Percentiles rank a stretch among this genome's conserved stretches.
Conservation (phyloP, 1,140 invertebrate genomes). For the Linepithema humile region DNA sequence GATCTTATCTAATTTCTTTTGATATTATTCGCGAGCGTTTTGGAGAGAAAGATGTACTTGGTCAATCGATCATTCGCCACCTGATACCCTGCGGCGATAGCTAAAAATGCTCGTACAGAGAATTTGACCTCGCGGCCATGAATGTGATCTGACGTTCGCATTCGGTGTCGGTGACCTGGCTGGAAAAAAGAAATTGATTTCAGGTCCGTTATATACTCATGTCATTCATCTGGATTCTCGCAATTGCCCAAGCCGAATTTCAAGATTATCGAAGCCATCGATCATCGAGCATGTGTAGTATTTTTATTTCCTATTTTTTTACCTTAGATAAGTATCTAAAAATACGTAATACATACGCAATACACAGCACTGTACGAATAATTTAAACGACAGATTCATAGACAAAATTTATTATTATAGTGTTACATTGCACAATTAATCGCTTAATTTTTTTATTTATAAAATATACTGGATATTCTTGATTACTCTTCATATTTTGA, state of each 20-base stretch:
- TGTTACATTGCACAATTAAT: background rate
- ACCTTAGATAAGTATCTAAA: background rate
- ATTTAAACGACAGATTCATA: conserved; percentile 16
- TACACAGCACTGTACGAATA: too few species aligned
- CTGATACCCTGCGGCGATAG: background rate
- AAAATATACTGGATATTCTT: background rate
- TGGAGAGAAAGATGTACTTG: background rate
- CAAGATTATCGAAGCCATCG: background rate
- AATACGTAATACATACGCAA: background rate
- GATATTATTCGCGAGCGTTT: background rate
- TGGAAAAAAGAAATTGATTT: background rate
- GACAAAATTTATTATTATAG: background rate
- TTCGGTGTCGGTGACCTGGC: conserved; percentile 13
- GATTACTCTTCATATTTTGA: background rate
- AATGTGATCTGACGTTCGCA: background rate
- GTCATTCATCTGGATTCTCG: conserved; percentile 2
- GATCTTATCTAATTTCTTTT: background rate
- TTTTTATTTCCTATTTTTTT: background rate
- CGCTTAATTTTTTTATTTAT: background rate
- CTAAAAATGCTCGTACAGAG: background rate
- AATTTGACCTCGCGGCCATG: conserved; percentile 13
- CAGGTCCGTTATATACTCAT: background rate
- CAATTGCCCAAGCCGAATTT: background rate
- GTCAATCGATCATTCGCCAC: background rate
- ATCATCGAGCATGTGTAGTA: background rate